Base-by-base conservation (phyloP, 30 jellyfish, hydroid and myxozoan species). In the Phacellophora camtschatica region DNA sequence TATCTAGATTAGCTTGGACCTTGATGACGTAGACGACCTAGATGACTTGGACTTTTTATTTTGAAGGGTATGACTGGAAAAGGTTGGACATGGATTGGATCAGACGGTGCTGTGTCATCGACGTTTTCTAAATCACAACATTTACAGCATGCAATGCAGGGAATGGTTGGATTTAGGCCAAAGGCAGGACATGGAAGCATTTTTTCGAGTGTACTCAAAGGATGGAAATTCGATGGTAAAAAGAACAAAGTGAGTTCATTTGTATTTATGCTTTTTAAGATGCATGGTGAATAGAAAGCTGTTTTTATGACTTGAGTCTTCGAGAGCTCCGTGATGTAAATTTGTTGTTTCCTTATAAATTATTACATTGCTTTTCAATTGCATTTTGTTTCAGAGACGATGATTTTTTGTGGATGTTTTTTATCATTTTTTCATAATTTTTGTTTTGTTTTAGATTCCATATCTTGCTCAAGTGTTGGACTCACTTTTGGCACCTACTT, bases 31-130 rank as follows among this genome's bases (percentile, higher is more conserved):
- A 2, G 15, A 71, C 2, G 10, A 20, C 39, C 1, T 43, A 22
- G 34, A 27, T n/a, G 34, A 28, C 3, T 29, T 23, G 4, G 71
- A 12, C 23, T 4, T 63, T 71, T 46, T 48, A 35, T 25, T 25
- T 49, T 34, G 7, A 57, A 92, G 98, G 90, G 98, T 5, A 92
- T 92, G 98, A 85, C 89, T 39, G 98, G 97, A 8, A 92, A 85
- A 74, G 98, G 98, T n/a, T 92, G 98, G 98, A 92, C 98, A 33
- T 92, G 98, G 98, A 77, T 92, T 32, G 97, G 96, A 9, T 71
- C 98, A 0, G 97, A 80, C 46, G 98, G 97, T n/a, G 98, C 98
- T 0, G 87, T 86, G 12, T 64, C 98, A 4, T 71, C 91, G 25
- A 80, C 90, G 8, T 86, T 92, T 46, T 74, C 90, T n/a, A 45